phyloP scores from a whole-genome alignment of 2,888 invertebrate genomes.

The Empis stercorea region DNA sequence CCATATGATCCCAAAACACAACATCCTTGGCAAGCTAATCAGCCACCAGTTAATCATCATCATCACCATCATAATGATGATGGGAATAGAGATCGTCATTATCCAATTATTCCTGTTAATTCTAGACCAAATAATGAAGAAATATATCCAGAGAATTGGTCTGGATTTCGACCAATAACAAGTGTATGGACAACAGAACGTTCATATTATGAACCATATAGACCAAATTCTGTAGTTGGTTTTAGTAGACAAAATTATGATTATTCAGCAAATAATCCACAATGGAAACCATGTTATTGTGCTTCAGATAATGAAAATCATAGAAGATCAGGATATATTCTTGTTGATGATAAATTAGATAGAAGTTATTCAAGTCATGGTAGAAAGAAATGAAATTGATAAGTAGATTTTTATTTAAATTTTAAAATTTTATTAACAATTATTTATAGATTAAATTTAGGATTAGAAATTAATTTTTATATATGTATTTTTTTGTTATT shows the following conservation, averaged over 20 bases:
- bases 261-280: background rate
- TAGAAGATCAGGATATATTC: slow-evolving; percentile 13
- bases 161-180: slow-evolving; percentile 27
- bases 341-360: slow-evolving; percentile 30
- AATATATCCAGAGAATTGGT: slow-evolving; percentile 29
- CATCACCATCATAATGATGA: background rate
- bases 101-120: background rate
- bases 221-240: slow-evolving; percentile 18
- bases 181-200: slow-evolving; percentile 31
- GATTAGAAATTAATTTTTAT: no score
- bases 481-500: no score
- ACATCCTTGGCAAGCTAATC: slow-evolving; percentile 26
- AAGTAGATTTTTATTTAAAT: no score
- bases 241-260: slow-evolving; percentile 17
- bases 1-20: slow-evolving; percentile 27
- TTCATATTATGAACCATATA: slow-evolving; percentile 23
- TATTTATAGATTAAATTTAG: no score
- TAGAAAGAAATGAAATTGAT: no score
- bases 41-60: background rate
- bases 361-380: slow-evolving; percentile 20
- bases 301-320: slow-evolving; percentile 22
- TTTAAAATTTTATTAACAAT: no score
- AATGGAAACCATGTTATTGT: slow-evolving; percentile 36
- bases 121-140: background rate
- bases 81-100: background rate